These are phyloP conservation scores for Chaetodon auriga DNA, from an alignment of 2,113 vertebrate species.

Conservation along the genomic window DNA sequence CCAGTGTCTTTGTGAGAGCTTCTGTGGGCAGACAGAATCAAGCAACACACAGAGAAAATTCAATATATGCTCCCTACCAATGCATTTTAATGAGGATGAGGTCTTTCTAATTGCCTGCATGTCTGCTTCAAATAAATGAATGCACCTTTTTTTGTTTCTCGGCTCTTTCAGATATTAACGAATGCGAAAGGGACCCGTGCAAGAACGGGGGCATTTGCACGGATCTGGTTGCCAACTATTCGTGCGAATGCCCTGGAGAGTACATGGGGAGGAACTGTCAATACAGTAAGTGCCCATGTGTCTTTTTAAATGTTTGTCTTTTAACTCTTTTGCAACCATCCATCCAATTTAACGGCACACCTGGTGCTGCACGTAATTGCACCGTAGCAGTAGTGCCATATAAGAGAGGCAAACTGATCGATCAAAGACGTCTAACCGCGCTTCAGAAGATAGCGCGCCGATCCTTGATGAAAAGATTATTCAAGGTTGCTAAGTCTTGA, in stretches of 20 bases:
- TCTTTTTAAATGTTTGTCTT: slow-evolving; percentile 31
- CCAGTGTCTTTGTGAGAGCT: slow-evolving; percentile 48
- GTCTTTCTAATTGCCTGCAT: slow-evolving; percentile 65
- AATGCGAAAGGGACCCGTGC: slow-evolving; percentile 95
- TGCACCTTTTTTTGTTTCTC: slow-evolving; percentile 44
- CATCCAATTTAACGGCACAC: slow-evolving; percentile 25
- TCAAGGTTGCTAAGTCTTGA: background rate
- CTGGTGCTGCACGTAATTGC: slow-evolving; percentile 27
- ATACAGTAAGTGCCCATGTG: slow-evolving; percentile 90
- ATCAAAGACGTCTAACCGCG: background rate
- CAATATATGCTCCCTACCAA: slow-evolving; percentile 59
- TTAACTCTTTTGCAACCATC: slow-evolving; percentile 10
- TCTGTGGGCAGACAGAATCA: slow-evolving; percentile 53
- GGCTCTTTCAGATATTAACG: slow-evolving; percentile 92
- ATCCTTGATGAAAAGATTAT: slow-evolving; percentile 8
- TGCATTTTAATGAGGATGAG: slow-evolving; percentile 74
- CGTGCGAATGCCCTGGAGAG: slow-evolving; percentile 97
- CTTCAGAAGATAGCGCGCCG: background rate
- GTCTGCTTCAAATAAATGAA: slow-evolving; percentile 63
- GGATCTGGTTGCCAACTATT: slow-evolving; percentile 96
- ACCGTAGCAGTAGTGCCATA: background rate
- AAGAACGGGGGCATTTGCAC: slow-evolving; percentile 97
- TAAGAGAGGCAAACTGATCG: background rate
- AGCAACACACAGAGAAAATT: slow-evolving; percentile 65
- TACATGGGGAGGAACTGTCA: slow-evolving; percentile 99